Evolutionary conservation across 1,140 invertebrate genomes (phyloP), one percentile per base, ranked within the genome.

Genomic region (Probaryconus sp.): DNA sequence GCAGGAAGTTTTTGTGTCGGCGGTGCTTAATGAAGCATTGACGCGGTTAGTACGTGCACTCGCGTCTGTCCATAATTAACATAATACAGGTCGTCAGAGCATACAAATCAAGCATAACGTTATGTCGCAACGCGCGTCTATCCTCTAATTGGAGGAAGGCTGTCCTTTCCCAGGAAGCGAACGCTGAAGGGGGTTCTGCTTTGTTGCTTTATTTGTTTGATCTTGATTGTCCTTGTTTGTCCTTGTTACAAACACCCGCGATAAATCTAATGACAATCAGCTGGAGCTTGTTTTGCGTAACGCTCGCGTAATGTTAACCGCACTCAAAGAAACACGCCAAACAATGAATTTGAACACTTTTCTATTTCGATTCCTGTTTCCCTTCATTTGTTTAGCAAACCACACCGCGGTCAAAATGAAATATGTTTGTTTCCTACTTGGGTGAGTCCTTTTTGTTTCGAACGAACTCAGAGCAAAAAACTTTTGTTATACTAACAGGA

Each of bases 1-100:
- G 21, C 51, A 42, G 74, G 80, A 81, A 81, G 69, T 80, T 79
- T 50, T 61, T 58, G 70, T 55, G 69, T 42, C 31, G 38, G 26
- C 51, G 38, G 42, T 48, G 78, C 68, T 75, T 83, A 78, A 83
- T 82, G 79, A 82, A 81, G 78, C 79, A 81, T 82, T 83, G 78
- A 80, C 81, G 71, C 56, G 72, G 69, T 35, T 28, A 3, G 65
- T 51, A 37, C 31, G 60, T 42, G 48, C 77, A 65, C 75, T 69
- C 56, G 58, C 79, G 76, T 79, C 58, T 68, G 43, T 61, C 51
- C 56, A 64, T 83, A 83, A 83, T 83, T 82, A 83, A 81, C 81
- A 80, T 81, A 81, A 83, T 78, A 77, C 53, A 24, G 69, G 10
- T 51, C 42, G 63, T 53, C 28, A 17, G 47, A 63, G 77, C 74